Base-by-base conservation (phyloP, 2,888 invertebrate species). In the Tortrix viridana region DNA sequence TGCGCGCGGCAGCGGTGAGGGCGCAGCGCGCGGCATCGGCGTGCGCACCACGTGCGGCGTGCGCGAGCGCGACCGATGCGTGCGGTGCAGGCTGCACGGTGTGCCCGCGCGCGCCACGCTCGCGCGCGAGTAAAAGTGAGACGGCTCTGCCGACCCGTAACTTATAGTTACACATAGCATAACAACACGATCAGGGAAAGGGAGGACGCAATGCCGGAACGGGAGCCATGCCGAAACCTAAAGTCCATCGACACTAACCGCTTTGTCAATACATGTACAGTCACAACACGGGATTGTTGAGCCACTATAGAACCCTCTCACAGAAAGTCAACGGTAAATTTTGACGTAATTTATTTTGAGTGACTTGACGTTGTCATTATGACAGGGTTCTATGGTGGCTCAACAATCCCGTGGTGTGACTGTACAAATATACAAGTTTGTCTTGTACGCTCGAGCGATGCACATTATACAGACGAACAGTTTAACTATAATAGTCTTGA, bases 101-200 rank as follows among this genome's bases (percentile, higher is more conserved):
- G 95, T 94, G 70, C 93, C 94, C 87, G 84, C 95, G 82, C 96
- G 94, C 71, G 95, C 95, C 90, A 96, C 96, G 92, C 96, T 96
- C 82, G 95, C 95, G 71, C 95, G 94, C 85, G 95, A 95, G 91
- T 95, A 96, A 93, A 95, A 96, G 85, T 94, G 91, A 79, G 88
- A 88, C 82, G 91, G 75, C 86, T 90, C 92, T 92, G 88, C 80
- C 80, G 85, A 82, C 82, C 88, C 86, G 84, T 75, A 85, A 86
- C 71, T 76, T 74, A 72, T 69, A 54, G 73, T 84, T 84, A 86
- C 76, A 79, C 66, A 56, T 16, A 41, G 16, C 44, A 55, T 38
- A 16, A 46, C 48, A 43, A 53, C 47, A 59, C 60, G 46, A 46
- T 16, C 56, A 22, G 43, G 48, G 41, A 60, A 38, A 48, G 50